phyloP scores from a whole-genome alignment of 2,797 vertebrate species.

The Luscinia megarhynchos region DNA sequence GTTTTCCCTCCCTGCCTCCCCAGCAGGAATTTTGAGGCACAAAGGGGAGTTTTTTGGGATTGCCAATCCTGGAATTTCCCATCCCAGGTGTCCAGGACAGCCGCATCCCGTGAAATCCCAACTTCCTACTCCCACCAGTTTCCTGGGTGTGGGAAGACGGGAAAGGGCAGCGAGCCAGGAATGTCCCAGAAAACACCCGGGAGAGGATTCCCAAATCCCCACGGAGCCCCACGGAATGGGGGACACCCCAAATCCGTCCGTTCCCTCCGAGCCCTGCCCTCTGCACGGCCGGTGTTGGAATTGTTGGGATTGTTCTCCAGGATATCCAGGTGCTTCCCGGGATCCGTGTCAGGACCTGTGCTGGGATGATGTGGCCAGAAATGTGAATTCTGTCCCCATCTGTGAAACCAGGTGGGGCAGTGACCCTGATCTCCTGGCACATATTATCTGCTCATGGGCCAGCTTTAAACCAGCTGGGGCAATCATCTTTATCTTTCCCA shows the following conservation, averaged over 20 bases:
- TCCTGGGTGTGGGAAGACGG: not conserved
- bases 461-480: too few species aligned
- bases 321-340: not conserved
- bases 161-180: not conserved
- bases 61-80: not conserved
- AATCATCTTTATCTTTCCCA: too few species aligned
- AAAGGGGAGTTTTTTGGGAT: too few species aligned
- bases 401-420: too few species aligned
- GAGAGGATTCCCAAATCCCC: not conserved
- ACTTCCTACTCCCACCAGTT: fast-evolving
- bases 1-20: not conserved
- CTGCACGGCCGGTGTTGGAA: fast-evolving
- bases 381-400: too few species aligned
- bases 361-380: too few species aligned
- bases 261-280: not conserved
- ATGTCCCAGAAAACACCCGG: fast-evolving
- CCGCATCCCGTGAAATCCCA: fast-evolving
- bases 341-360: too few species aligned
- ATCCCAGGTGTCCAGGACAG: fast-evolving
- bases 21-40: too few species aligned
- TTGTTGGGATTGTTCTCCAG: not conserved
- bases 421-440: too few species aligned
- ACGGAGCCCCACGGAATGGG: fast-evolving
- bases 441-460: too few species aligned
- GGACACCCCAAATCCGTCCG: not conserved